Base-by-base conservation (phyloP, 2,888 invertebrate genomes). In the Andrena marginata region DNA sequence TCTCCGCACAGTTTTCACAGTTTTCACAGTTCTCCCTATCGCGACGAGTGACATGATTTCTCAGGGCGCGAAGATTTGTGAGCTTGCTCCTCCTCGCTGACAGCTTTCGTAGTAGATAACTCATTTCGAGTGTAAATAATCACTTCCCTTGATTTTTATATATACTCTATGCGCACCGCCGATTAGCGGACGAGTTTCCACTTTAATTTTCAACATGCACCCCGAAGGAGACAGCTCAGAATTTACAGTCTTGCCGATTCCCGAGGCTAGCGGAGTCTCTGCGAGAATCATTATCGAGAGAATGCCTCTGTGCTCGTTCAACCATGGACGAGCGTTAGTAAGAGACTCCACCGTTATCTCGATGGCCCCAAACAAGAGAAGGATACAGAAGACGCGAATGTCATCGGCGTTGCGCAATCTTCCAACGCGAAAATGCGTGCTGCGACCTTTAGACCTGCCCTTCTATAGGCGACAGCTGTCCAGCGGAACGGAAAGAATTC, bases 281-380 rank as follows among this genome's bases (percentile, higher is more conserved):
- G 68, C 77, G 67, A 77, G 77, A 74, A 85, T 89, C 82, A 89
- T 89, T 85, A 82, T 65, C 80, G 49, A 69, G 69, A 65, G 74
- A 80, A 77, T 79, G 79, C 86, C 79, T 77, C 73, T 75, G 70
- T 65, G 70, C 75, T 64, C 77, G 75, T 72, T 84, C 86, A 89
- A 85, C 88, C 87, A 88, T 81, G 87, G 76, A 82, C 85, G 85
- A 85, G 87, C 85, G 90, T 90, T 89, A 84, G 84, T 88, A 87
- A 82, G 75, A 70, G 83, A 54, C 60, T 56, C 81, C 80, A 82
- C 89, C 90, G 91, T 90, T 92, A 91, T 88, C 87, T 87, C 83
- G 91, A 91, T 92, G 91, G 90, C 90, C 91, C 89, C 85, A 89
- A 92, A 92, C 86, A 87, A 89, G 89, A 86, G 79, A 85, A 86